phyloP scores from a whole-genome alignment of 2,888 invertebrate genomes.

The Stenchaetothrips biformis region DNA sequence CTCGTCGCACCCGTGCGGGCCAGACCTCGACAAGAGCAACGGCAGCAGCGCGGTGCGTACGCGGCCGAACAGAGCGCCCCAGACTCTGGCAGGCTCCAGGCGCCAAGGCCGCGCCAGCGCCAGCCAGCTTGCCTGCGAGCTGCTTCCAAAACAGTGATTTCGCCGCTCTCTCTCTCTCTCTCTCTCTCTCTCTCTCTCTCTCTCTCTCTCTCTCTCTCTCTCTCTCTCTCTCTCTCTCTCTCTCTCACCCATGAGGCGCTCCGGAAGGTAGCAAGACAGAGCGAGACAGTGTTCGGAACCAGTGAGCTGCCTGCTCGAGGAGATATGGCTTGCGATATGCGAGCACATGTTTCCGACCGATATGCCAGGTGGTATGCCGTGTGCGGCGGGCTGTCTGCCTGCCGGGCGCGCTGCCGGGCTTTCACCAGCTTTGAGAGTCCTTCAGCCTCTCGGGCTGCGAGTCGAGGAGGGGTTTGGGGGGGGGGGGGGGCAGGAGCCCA shows the following conservation, averaged over 20 bases:
- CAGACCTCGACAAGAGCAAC: too few relatives aligned
- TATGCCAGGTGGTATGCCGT: too few relatives aligned
- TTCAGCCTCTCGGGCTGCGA: too few relatives aligned
- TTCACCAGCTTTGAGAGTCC: too few relatives aligned
- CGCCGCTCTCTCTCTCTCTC: neutral
- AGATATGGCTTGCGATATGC: too few relatives aligned
- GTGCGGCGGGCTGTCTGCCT: too few relatives aligned
- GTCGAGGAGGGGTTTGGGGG: too few relatives aligned
- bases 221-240: conserved; percentile 24
- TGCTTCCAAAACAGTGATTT: neutral
- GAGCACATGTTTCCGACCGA: too few relatives aligned
- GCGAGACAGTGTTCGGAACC: neutral
- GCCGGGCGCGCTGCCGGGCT: too few relatives aligned
- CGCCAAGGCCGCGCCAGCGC: neutral
- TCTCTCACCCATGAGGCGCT: neutral
- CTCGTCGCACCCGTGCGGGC: too few relatives aligned
- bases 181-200: neutral
- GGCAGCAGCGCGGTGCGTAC: too few relatives aligned
- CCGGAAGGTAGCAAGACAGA: neutral
- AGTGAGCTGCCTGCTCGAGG: neutral
- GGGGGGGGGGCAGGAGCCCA: too few relatives aligned
- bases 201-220: conserved; percentile 27
- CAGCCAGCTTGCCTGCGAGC: neutral
- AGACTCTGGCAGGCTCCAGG: neutral
- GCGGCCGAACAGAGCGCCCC: neutral